A percentile compares a stretch with the other conserved stretches of the same genome.
phyloP scores from a whole-genome alignment of 2,113 vertebrate species.

The Aphelocoma coerulescens region DNA sequence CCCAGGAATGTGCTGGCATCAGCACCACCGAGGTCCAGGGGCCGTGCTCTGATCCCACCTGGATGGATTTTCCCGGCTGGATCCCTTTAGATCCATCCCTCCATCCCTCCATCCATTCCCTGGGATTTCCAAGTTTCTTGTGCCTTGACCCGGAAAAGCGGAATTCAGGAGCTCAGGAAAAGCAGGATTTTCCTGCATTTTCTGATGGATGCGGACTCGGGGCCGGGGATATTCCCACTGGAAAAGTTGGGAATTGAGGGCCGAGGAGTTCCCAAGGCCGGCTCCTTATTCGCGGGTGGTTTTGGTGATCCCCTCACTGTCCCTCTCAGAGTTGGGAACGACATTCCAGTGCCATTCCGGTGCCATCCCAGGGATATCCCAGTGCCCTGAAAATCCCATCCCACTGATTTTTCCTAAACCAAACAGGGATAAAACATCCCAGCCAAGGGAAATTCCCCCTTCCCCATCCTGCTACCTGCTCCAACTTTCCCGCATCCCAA shows the following conservation, averaged over 20 bases:
- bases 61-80: too few relatives aligned
- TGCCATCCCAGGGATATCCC: neutral
- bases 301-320: neutral
- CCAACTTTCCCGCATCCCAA: neutral
- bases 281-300: neutral
- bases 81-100: too few relatives aligned
- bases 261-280: fast-evolving
- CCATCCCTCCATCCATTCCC: too few relatives aligned
- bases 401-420: neutral
- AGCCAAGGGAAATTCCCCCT: neutral
- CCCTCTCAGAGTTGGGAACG: neutral
- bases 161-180: neutral
- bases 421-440: neutral
- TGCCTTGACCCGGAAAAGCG: fast-evolving
- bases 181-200: fast-evolving
- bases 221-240: neutral
- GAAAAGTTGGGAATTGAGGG: neutral
- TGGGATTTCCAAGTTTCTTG: neutral
- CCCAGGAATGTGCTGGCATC: too few relatives aligned
- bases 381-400: fast-evolving
- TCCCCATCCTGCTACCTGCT: fast-evolving
- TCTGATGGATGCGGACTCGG: fast-evolving
- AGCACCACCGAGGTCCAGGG: too few relatives aligned
- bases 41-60: too few relatives aligned
- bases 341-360: neutral